Conservation (phyloP, 2,113 vertebrate species). For the Paralichthys olivaceus region DNA sequence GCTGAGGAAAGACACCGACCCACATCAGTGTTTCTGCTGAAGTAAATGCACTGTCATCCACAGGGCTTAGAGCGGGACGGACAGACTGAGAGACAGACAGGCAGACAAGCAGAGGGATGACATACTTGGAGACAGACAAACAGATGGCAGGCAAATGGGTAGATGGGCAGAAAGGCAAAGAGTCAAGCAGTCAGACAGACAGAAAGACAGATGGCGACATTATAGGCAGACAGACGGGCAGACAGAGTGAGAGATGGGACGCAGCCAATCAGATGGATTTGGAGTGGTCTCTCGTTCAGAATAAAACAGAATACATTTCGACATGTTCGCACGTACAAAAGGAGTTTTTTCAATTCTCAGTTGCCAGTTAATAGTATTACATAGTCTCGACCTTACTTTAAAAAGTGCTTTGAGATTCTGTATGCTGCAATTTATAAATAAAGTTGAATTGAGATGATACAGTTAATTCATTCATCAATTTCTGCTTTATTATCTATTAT, state of each 20-base stretch:
- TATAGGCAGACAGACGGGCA: constrained; percentile 40
- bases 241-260: constrained; percentile 11
- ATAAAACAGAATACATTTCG: neutral
- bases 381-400: too few relatives aligned
- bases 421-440: too few relatives aligned
- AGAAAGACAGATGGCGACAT: constrained; percentile 57
- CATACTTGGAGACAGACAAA: constrained; percentile 68
- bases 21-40: constrained; percentile 16
- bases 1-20: constrained; percentile 41
- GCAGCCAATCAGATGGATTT: neutral
- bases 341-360: neutral
- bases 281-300: constrained; percentile 1
- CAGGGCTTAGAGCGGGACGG: constrained; percentile 24
- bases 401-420: too few relatives aligned
- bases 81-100: constrained; percentile 29
- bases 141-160: constrained; percentile 69
- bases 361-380: too few relatives aligned
- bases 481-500: neutral
- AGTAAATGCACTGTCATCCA: constrained; percentile 61
- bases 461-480: neutral
- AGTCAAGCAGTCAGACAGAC: constrained; percentile 66
- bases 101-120: constrained; percentile 47
- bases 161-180: constrained; percentile 59
- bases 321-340: neutral
- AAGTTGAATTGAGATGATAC: neutral